Evolutionary conservation across 2,888 invertebrate species (phyloP), one percentile per base, ranked within the genome.

Genomic region (Tupiocoris notatus): DNA sequence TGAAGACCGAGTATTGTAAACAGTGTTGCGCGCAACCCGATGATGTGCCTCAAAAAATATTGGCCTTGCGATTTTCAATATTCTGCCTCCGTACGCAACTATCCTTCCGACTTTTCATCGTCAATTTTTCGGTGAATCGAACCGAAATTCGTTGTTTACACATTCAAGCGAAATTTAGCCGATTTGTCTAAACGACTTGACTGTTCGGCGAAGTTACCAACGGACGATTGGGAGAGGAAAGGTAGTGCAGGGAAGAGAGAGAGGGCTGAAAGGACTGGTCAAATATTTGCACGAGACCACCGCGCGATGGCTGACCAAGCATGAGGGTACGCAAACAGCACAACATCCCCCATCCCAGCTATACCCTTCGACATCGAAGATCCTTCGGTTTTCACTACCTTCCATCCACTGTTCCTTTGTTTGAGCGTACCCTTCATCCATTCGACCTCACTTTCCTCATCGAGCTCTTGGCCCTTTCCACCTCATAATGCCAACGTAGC

Each of bases 281-380:
- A 75, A 75, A 75, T 75, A 75, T 75, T 75, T 75, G 73, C 73
- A 54, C 62, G 63, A 73, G 58, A 65, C 75, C 65, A 16, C 75
- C 18, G 64, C 18, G 64, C 75, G 64, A 75, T 65, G 75, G 75
- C 75, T 75, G 75, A 75, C 75, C 75, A 75, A 65, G 75, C 75
- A 75, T 75, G 65, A 57, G 75, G 75, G 65, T 65, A 64, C 75
- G 65, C 73, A 61, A 73, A 73, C 73, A 73, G 20, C 39, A 39
- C 39, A 39, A 39, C 39, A 39, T 39, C 58, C 59, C 59, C 58
- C 70, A 25, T n/a, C n/a, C n/a, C n/a, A n/a, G n/a, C n/a, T n/a
- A n/a, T n/a, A n/a, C n/a, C n/a, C n/a, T n/a, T n/a, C n/a, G n/a
- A 61, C 73, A 25, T 21, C 73, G 54, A 62, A 22, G 20, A 23